A percentile compares a stretch with the other conserved stretches of the same genome.
Conservation (phyloP, 2,797 vertebrate species). For the Sebastes iracundus region DNA sequence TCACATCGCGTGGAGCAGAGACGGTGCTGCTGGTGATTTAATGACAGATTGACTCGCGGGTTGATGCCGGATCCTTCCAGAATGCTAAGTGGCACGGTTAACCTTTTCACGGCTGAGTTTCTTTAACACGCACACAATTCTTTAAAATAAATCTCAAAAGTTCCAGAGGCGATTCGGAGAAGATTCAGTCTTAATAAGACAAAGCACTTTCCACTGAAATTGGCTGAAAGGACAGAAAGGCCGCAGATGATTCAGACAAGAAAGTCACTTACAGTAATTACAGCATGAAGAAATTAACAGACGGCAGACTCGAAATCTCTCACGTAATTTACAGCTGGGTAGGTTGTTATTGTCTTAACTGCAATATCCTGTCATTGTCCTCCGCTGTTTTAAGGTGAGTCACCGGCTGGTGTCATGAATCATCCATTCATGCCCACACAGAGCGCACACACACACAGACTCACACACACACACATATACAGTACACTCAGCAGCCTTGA, state of each 20-base stretch:
- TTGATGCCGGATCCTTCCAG: slow-evolving; percentile 40
- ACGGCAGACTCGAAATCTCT: neutral
- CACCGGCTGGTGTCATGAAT: slow-evolving; percentile 43
- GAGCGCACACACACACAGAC: neutral
- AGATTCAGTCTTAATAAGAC: neutral
- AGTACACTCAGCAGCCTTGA: neutral
- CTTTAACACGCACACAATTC: neutral
- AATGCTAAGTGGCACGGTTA: slow-evolving; percentile 57
- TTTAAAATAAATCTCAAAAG: slow-evolving; percentile 3
- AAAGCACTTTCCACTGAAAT: neutral
- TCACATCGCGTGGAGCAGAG: slow-evolving; percentile 39
- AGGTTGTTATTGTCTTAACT: slow-evolving; percentile 40
- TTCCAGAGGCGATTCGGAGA: neutral
- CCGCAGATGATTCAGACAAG: slow-evolving; percentile 2
- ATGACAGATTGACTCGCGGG: slow-evolving; percentile 60
- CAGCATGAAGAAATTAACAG: slow-evolving; percentile 11
- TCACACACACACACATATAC: neutral
- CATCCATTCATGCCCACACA: slow-evolving; percentile 50
- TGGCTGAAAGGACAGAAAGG: neutral
- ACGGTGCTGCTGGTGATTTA: slow-evolving; percentile 59
- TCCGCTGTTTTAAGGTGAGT: slow-evolving; percentile 48
- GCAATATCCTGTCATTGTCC: slow-evolving; percentile 39
- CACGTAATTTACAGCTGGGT: slow-evolving; percentile 18
- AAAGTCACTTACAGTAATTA: slow-evolving; percentile 32
- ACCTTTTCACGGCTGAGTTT: slow-evolving; percentile 31